phyloP scores from a whole-genome alignment of 2,113 vertebrate genomes.

The Pogona vitticeps region DNA sequence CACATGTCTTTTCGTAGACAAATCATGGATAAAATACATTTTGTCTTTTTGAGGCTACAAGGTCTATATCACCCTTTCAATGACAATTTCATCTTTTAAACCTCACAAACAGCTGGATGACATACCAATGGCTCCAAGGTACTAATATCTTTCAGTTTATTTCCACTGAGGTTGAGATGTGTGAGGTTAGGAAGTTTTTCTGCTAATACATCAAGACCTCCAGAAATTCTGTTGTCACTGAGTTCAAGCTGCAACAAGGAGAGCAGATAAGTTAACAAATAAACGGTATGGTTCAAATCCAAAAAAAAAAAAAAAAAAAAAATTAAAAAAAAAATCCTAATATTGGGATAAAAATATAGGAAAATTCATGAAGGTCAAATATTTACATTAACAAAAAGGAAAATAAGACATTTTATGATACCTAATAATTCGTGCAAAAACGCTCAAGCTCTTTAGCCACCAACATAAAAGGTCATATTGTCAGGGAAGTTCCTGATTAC shows the following conservation, averaged over 20 bases:
- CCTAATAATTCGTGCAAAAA: neutral
- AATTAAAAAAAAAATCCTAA: no score
- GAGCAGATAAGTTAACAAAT: neutral
- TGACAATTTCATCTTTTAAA: neutral
- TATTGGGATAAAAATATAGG: neutral
- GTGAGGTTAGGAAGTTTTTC: constrained; percentile 92
- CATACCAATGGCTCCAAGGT: constrained; percentile 93
- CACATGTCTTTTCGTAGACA: neutral
- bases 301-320: no score
- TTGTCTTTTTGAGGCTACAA: neutral
- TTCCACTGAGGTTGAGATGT: constrained; percentile 92
- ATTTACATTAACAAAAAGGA: neutral
- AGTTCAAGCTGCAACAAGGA: constrained; percentile 85
- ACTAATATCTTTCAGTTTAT: constrained; percentile 94
- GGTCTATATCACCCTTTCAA: neutral
- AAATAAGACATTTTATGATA: neutral
- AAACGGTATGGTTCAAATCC: neutral
- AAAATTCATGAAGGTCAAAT: neutral
- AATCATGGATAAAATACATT: neutral
- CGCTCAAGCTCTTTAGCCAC: neutral
- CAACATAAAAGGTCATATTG: neutral
- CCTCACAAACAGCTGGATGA: neutral
- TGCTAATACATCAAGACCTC: constrained; percentile 90
- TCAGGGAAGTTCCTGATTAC: neutral
- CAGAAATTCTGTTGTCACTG: constrained; percentile 93